phyloP scores from a whole-genome alignment of 2,888 invertebrate species.

The Andrena camellia region DNA sequence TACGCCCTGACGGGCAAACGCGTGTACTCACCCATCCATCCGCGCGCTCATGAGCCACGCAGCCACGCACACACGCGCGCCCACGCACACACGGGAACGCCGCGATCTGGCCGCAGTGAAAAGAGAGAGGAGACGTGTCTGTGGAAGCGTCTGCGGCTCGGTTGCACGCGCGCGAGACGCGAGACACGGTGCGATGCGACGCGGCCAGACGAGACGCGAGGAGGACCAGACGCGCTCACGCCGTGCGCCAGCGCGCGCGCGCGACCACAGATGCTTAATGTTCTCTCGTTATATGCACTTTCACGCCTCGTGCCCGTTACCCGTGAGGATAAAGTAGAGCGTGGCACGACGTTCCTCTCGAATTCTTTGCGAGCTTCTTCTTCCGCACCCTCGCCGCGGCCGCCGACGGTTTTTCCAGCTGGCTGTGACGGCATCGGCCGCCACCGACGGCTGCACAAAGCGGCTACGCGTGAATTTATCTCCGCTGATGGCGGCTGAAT shows the following conservation, averaged over 20 bases:
- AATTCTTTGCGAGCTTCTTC: constrained; percentile 72
- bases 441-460: constrained; percentile 40
- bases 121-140: constrained; percentile 26
- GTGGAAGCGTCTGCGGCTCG: constrained; percentile 41
- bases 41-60: constrained; percentile 68
- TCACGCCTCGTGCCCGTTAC: constrained; percentile 75
- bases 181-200: constrained; percentile 26
- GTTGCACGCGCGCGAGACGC: constrained; percentile 49
- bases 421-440: constrained; percentile 48
- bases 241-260: constrained; percentile 27
- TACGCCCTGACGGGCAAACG: constrained; percentile 82
- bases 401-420: constrained; percentile 62
- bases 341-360: constrained; percentile 67
- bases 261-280: constrained; percentile 70
- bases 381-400: constrained; percentile 61
- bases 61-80: constrained; percentile 46
- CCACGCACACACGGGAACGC: constrained; percentile 22
- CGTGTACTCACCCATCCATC: constrained; percentile 75
- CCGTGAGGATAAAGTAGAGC: constrained; percentile 69
- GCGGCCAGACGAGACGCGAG: constrained; percentile 33
- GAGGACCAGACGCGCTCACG: constrained; percentile 21
- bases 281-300: constrained; percentile 77
- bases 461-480: constrained; percentile 65
- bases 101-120: constrained; percentile 27
- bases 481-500: constrained; percentile 57